Percentiles rank a stretch among this genome's conserved stretches.
phyloP scores from a whole-genome alignment of 2,113 vertebrate species.

The Motacilla alba region DNA sequence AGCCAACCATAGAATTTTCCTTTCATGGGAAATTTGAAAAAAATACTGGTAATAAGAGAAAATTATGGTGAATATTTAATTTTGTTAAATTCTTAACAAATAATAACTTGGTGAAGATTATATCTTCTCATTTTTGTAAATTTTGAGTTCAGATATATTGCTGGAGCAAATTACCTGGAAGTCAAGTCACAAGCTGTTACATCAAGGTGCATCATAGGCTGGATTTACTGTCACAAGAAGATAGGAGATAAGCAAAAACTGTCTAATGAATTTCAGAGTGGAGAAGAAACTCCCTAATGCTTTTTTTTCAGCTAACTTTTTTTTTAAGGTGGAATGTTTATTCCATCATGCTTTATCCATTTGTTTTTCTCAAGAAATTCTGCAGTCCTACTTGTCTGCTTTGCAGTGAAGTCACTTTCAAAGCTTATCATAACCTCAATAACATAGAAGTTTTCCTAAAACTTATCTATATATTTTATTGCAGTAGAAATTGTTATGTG shows the following conservation, averaged over 20 bases:
- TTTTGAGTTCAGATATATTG: not conserved
- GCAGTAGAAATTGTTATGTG: not conserved
- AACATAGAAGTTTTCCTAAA: not conserved
- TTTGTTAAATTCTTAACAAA: not conserved
- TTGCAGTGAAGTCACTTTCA: not conserved
- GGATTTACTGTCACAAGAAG: not conserved
- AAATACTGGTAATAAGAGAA: not conserved
- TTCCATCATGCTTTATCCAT: not conserved
- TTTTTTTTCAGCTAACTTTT: not conserved
- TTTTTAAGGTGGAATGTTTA: not conserved
- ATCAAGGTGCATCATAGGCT: not conserved
- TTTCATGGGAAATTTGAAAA: not conserved
- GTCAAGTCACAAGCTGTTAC: not conserved
- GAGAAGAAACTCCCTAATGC: not conserved
- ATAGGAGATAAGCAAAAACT: not conserved
- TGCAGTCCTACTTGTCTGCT: not conserved
- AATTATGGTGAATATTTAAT: not conserved
- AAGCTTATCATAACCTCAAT: not conserved
- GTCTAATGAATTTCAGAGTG: not conserved
- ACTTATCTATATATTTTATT: not conserved
- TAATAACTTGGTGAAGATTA: not conserved
- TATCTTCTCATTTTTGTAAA: not conserved
- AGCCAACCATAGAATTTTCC: not conserved
- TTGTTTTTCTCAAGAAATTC: not conserved
- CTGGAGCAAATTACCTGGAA: not conserved